phyloP scores from a whole-genome alignment of 2,797 vertebrate species.

The Propithecus deckenii region DNA sequence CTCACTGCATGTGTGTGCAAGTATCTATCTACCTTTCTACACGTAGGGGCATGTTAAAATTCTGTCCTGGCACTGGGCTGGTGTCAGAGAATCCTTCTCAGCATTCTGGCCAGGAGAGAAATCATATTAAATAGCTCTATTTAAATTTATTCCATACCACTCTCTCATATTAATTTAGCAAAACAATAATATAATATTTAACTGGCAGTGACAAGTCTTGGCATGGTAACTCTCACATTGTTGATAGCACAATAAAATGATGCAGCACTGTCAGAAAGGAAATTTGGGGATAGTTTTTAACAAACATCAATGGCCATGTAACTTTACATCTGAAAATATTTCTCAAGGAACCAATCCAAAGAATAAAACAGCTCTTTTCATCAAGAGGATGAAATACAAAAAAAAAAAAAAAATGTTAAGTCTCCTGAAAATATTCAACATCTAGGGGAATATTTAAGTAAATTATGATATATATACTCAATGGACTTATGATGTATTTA shows the following conservation, averaged over 20 bases:
- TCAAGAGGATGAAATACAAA: neutral
- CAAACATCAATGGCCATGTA: neutral
- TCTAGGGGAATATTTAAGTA: neutral
- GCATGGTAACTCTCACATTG: neutral
- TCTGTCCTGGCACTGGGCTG: neutral
- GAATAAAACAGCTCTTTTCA: neutral
- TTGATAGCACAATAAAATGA: slow-evolving; percentile 8
- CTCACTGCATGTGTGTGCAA: neutral
- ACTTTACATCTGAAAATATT: slow-evolving; percentile 26
- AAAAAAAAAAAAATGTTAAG: neutral
- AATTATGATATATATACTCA: slow-evolving; percentile 4
- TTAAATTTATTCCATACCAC: neutral
- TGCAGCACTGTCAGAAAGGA: neutral
- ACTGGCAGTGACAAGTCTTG: neutral
- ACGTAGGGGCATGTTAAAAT: neutral
- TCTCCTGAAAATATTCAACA: neutral
- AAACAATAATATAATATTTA: slow-evolving; percentile 30
- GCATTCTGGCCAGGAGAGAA: neutral
- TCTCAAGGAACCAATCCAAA: neutral
- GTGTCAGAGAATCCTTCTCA: neutral
- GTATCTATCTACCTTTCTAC: neutral
- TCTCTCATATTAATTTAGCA: slow-evolving; percentile 34
- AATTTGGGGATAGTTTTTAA: slow-evolving; percentile 22
- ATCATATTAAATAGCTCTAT: neutral
- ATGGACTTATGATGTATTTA: neutral